Evolutionary conservation across 1,140 invertebrate genomes (phyloP).

Genomic region (Harpegnathos saltator): DNA sequence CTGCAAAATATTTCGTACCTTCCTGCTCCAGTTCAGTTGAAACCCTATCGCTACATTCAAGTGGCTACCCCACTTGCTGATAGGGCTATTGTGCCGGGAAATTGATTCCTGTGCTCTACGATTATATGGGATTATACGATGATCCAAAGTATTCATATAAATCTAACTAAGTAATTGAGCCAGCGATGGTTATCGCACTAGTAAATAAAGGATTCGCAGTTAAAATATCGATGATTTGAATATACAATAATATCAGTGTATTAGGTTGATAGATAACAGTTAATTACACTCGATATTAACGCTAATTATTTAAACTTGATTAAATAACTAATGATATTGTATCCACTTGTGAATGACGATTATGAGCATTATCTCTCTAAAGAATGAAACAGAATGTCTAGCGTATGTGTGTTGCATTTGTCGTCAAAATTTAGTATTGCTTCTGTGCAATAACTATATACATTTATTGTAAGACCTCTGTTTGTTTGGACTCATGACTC

Average conservation of each 20-base stretch:
- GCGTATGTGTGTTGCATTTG: neutral
- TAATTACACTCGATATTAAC: too few species aligned
- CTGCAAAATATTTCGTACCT: slow-evolving; percentile 80
- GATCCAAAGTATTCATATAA: slow-evolving; percentile 20
- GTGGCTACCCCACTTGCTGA: slow-evolving; percentile 44
- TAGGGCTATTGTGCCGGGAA: slow-evolving; percentile 42
- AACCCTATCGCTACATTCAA: slow-evolving; percentile 48
- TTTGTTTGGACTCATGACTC: slow-evolving; percentile 8
- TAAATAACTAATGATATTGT: too few species aligned
- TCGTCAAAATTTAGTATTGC: slow-evolving; percentile 64
- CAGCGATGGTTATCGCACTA: neutral
- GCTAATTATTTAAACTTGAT: too few species aligned
- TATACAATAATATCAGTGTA: too few species aligned
- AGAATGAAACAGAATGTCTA: neutral
- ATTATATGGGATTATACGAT: slow-evolving; percentile 40
- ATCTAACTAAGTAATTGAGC: neutral
- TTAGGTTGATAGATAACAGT: too few species aligned
- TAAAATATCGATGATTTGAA: too few species aligned
- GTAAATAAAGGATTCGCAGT: too few species aligned
- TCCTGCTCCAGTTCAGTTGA: slow-evolving; percentile 60
- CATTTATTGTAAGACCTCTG: neutral
- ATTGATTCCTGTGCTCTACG: slow-evolving; percentile 39
- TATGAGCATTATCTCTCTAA: neutral
- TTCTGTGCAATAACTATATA: slow-evolving; percentile 66
- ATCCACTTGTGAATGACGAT: too few species aligned